Conservation (phyloP, 2,113 vertebrate genomes). For the Sapajus apella region DNA sequence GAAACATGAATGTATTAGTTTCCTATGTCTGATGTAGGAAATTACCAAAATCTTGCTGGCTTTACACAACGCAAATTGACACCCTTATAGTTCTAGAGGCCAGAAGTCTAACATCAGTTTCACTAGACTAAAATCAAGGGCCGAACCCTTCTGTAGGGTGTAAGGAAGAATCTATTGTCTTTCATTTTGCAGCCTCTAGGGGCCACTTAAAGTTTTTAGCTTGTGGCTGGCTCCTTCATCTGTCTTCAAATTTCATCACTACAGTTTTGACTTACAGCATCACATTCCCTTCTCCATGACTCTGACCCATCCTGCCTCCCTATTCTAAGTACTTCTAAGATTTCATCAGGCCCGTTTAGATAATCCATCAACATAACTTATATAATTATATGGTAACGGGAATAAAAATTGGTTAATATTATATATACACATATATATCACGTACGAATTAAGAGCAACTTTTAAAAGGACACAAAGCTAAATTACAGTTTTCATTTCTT, state of each 20-base stretch:
- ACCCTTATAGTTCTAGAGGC: background rate
- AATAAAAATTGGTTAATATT: background rate
- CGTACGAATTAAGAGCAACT: background rate
- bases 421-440: background rate
- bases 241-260: background rate
- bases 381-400: background rate
- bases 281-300: background rate
- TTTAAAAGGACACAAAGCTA: background rate
- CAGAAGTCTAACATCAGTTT: background rate
- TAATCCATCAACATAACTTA: background rate
- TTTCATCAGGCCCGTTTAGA: background rate
- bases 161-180: background rate
- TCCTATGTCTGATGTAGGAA: background rate
- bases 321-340: background rate
- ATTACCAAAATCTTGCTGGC: background rate
- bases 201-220: background rate
- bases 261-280: background rate
- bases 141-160: background rate
- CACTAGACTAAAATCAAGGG: background rate
- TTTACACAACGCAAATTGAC: background rate
- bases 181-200: background rate
- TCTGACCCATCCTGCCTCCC: accelerated
- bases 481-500: background rate
- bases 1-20: background rate
- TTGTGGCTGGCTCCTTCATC: background rate